phyloP scores from a whole-genome alignment of 53 echinoderm and acorn worm genomes.

The Pentamera pediparva region DNA sequence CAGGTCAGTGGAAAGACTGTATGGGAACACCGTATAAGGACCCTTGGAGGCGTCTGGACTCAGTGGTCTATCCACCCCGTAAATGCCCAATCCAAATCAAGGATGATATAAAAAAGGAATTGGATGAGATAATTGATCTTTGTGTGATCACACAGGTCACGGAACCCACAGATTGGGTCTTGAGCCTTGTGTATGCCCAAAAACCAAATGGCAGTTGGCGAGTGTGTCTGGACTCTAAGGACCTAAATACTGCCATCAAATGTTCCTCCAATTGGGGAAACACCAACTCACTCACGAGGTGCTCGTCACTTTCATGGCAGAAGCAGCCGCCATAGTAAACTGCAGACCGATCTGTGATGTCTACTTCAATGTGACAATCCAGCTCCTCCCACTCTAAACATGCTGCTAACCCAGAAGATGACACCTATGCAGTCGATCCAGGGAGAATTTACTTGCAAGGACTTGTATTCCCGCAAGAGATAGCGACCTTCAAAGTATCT shows the following conservation, averaged over 20 bases:
- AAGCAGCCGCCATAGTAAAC: constrained; percentile 44
- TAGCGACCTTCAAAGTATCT: constrained; percentile 45
- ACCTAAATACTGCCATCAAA: too few species aligned
- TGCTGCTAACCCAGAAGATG: constrained; percentile 39
- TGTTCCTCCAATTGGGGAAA: constrained; percentile 42
- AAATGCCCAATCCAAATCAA: too few species aligned
- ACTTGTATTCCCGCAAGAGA: constrained; percentile 39
- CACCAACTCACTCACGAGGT: constrained; percentile 49
- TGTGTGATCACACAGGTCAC: too few species aligned
- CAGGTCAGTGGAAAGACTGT: too few species aligned
- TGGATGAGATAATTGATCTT: too few species aligned
- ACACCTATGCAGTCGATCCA: constrained; percentile 13
- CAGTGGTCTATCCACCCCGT: too few species aligned
- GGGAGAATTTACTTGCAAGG: constrained; percentile 32
- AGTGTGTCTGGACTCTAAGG: too few species aligned
- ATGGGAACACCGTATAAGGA: constrained; percentile 40
- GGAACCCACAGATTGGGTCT: too few species aligned
- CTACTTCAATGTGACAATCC: constrained; percentile 39
- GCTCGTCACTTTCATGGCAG: constrained; percentile 42
- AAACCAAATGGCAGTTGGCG: too few species aligned
- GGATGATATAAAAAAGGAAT: too few species aligned
- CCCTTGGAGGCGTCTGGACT: constrained; percentile 15
- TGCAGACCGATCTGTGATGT: constrained; percentile 29
- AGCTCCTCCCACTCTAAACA: constrained; percentile 22
- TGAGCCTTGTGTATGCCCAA: too few species aligned